These are phyloP conservation scores for Paracentrotus lividus DNA, from an alignment of 53 echinoderm and acorn worm species.

Conservation along the genomic window DNA sequence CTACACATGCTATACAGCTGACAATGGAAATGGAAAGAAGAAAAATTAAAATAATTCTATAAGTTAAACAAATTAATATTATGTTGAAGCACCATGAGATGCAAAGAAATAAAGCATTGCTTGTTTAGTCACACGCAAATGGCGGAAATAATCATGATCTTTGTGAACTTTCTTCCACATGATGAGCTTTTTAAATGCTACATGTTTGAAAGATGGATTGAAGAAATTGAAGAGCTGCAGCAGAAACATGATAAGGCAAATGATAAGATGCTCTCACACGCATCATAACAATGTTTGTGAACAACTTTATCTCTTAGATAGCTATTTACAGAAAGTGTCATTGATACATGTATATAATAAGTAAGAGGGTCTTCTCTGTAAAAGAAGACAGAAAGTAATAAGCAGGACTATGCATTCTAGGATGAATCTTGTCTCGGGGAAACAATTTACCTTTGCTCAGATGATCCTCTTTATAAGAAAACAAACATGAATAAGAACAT, in stretches of 20 bases:
- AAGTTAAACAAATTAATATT: constrained; percentile 20
- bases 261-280: constrained; percentile 1
- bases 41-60: too few relatives aligned
- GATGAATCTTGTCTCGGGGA: not conserved
- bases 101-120: not conserved
- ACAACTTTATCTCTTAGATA: not conserved
- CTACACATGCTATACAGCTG: too few relatives aligned
- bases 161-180: not conserved
- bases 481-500: constrained; percentile 19
- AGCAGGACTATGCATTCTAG: constrained; percentile 28
- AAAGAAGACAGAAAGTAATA: not conserved
- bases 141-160: not conserved
- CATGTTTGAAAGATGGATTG: not conserved
- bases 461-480: constrained; percentile 15
- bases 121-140: constrained; percentile 1
- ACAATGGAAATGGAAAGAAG: too few relatives aligned
- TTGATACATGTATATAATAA: constrained; percentile 1
- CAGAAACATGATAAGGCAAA: not conserved
- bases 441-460: constrained; percentile 41
- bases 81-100: not conserved
- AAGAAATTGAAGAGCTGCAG: constrained; percentile 3
- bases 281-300: not conserved
- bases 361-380: not conserved
- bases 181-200: not conserved
- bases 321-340: not conserved